Evolutionary conservation across 1,140 invertebrate species (phyloP), one percentile per base, ranked within the genome.

Genomic region (Neocloeon triangulifer): DNA sequence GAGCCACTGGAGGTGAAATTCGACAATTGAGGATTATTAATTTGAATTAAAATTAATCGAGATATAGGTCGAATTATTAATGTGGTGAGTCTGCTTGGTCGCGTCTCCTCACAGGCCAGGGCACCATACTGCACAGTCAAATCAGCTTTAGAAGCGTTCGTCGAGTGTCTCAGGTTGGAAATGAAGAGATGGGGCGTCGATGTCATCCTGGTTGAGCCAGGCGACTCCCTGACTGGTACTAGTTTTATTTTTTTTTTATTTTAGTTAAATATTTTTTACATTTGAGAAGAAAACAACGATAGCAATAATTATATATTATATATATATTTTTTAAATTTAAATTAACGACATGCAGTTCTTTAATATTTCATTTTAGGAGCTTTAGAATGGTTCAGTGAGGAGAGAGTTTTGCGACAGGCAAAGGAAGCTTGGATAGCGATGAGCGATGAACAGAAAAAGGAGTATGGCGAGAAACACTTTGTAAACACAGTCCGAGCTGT

Each of bases 201-300:
- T 66, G 84, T 61, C 60, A 73, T 41, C 53, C 65, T 85, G 12
- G 73, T 88, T 27, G 79, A 84, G 42, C 77, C 81, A 21, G 74
- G 77, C 27, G 73, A 80, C 52, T 75, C 72, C 40, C 65, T 75
- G 2, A 69, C 74, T 5, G 75, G 77, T 44, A 35, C 29, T 15
- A 31, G 14, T 34, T 29, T 22, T 20, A 19, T 16, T 28, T 10
- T 30, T 26, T 16, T 31, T n/a, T 18, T 13, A 8, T 30, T 29
- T 2, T 29, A 19, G 19, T 15, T 10, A 33, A 16, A 29, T 35
- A n/a, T 23, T 23, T 23, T n/a, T 8, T 8, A 23, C 21, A 23
- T 23, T 23, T 23, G 21, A 23, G 21, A 8, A n/a, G n/a, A 23
- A 23, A 23, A n/a, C 21, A 8, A 8, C 21, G n/a, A 23, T 23